Percentiles rank a stretch among this genome's conserved stretches.
Evolutionary conservation across 2,797 vertebrate genomes (phyloP).

Genomic region (Columba guinea): DNA sequence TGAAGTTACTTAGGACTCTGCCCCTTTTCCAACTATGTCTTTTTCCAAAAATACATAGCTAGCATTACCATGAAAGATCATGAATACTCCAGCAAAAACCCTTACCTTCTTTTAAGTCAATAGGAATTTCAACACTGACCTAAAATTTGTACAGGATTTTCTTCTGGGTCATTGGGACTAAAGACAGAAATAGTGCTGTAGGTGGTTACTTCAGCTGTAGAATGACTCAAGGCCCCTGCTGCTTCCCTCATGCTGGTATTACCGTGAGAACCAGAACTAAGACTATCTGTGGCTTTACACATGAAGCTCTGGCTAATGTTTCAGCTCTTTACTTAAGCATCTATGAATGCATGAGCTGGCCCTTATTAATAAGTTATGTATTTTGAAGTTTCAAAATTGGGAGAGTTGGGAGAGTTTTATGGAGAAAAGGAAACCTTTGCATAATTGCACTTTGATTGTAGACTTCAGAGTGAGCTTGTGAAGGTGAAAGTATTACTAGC

Average conservation of each 20-base stretch:
- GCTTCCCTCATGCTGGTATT: conserved; percentile 6
- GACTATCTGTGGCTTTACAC: conserved; percentile 34
- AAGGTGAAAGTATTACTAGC: neutral
- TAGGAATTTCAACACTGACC: neutral
- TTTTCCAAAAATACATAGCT: neutral
- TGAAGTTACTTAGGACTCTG: neutral
- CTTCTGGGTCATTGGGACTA: neutral
- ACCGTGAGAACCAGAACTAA: conserved; percentile 33
- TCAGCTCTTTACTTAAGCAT: conserved; percentile 4
- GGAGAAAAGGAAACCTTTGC: neutral
- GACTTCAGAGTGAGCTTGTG: neutral
- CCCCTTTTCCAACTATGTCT: neutral
- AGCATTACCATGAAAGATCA: neutral
- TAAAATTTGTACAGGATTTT: conserved; percentile 3
- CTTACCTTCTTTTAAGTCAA: neutral
- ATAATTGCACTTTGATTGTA: neutral
- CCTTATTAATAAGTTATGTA: neutral
- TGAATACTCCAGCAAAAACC: neutral
- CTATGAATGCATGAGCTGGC: neutral
- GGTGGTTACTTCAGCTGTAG: neutral
- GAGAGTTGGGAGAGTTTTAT: fast-evolving
- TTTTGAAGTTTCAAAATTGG: neutral
- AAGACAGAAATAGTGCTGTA: conserved; percentile 4
- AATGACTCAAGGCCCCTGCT: conserved; percentile 49
- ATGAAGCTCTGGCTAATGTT: neutral